These are phyloP conservation scores for Euzophera pinguis DNA, from an alignment of 2,888 invertebrate genomes.

Conservation along the genomic window DNA sequence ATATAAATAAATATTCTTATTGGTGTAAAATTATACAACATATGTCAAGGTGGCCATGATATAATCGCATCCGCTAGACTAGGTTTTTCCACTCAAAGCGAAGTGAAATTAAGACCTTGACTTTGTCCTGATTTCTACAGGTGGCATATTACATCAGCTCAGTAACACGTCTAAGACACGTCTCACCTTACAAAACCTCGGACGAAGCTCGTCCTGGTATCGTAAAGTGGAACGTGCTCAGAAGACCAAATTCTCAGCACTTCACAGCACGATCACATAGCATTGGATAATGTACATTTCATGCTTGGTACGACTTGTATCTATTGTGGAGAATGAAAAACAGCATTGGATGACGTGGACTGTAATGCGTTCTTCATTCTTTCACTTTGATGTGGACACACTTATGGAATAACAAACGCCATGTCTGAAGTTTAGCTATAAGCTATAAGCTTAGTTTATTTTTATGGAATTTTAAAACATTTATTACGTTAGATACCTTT, in stretches of 20 bases:
- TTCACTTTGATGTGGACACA: background rate
- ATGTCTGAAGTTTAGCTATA: background rate
- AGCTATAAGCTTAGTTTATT: no score
- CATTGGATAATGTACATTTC: constrained; percentile 14
- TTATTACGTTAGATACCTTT: no score
- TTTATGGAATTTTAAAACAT: no score
- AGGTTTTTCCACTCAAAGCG: constrained; percentile 16
- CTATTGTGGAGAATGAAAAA: constrained; percentile 12
- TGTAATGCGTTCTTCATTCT: background rate
- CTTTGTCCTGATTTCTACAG: constrained; percentile 53
- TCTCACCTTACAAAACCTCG: constrained; percentile 52
- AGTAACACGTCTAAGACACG: constrained; percentile 43
- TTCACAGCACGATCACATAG: constrained; percentile 16
- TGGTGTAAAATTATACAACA: no score
- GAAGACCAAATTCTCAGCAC: constrained; percentile 33
- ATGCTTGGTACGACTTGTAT: constrained; percentile 25
- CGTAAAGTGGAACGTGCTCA: constrained; percentile 40
- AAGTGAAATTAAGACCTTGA: constrained; percentile 61
- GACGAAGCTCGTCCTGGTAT: constrained; percentile 31
- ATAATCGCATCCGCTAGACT: no score
- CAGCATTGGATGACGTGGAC: background rate
- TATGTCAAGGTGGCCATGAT: no score
- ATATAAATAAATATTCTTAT: no score
- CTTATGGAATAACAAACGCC: background rate
- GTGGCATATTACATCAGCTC: constrained; percentile 45